A percentile compares a stretch with the other conserved stretches of the same genome.
Evolutionary conservation across 1,140 invertebrate genomes (phyloP).

Genomic region (Drosophila setifemur): DNA sequence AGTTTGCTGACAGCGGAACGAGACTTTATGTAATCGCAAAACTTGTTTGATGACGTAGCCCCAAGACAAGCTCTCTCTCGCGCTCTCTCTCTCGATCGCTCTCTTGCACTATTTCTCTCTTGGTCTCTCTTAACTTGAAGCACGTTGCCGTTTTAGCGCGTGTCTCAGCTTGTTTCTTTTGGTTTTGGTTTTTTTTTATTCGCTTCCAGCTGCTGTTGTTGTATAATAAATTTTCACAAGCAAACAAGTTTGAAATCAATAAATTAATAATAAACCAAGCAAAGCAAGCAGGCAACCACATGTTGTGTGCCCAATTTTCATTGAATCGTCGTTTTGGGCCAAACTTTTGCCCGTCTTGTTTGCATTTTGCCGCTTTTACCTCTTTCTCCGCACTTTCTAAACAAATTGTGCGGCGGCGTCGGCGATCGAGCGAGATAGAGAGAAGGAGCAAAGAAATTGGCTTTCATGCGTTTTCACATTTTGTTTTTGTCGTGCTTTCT

Average conservation of each 20-base stretch:
- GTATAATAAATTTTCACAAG: conserved; percentile 66
- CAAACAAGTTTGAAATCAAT: conserved; percentile 64
- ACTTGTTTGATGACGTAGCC: conserved; percentile 71
- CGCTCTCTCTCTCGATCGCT: neutral
- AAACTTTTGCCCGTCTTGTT: conserved; percentile 56
- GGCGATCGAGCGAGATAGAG: conserved; percentile 43
- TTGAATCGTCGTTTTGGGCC: conserved; percentile 55
- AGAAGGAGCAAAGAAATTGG: conserved; percentile 58
- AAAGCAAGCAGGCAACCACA: conserved; percentile 5
- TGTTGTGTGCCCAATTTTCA: conserved; percentile 67
- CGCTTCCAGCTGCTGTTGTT: conserved; percentile 49
- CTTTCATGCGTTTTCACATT: conserved; percentile 81
- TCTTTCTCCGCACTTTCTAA: conserved; percentile 81
- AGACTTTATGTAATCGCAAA: conserved; percentile 71
- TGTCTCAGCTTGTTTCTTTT: conserved; percentile 21
- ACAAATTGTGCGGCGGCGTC: conserved; percentile 76
- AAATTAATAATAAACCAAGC: conserved; percentile 62
- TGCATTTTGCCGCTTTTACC: conserved; percentile 82
- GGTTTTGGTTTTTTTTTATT: conserved; percentile 1
- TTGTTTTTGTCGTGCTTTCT: conserved; percentile 80
- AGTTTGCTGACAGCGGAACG: conserved; percentile 47
- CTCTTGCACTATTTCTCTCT: neutral
- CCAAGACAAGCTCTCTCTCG: conserved; percentile 24
- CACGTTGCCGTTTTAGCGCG: conserved; percentile 69
- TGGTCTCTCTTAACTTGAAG: conserved; percentile 26